These are phyloP conservation scores for Odontocerum albicorne DNA, from an alignment of 2,888 invertebrate genomes.

Conservation along the genomic window DNA sequence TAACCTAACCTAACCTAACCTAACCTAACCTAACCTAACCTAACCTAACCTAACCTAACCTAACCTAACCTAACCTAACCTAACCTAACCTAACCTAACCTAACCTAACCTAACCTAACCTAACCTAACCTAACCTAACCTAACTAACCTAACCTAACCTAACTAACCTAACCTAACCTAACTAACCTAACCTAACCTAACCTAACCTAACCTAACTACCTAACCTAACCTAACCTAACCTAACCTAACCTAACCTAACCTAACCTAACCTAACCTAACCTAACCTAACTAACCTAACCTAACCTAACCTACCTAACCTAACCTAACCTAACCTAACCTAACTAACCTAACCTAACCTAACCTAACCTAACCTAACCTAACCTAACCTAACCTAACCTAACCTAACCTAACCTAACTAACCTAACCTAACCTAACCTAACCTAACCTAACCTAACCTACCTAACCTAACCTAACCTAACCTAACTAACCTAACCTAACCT, in stretches of 20 bases:
- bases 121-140: slow-evolving; percentile 15
- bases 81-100: slow-evolving; percentile 9
- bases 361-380: slow-evolving; percentile 27
- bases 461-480: slow-evolving; percentile 31
- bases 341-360: slow-evolving; percentile 30
- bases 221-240: slow-evolving; percentile 12
- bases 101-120: slow-evolving; percentile 15
- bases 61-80: too few species aligned
- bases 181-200: slow-evolving; percentile 14
- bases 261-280: slow-evolving; percentile 2
- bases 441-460: slow-evolving; percentile 32
- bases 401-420: slow-evolving; percentile 27
- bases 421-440: slow-evolving; percentile 27
- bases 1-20: slow-evolving; percentile 15
- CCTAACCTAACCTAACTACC: slow-evolving; percentile 15
- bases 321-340: slow-evolving; percentile 29
- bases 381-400: slow-evolving; percentile 25
- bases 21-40: slow-evolving; percentile 15
- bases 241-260: slow-evolving; percentile 10
- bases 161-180: slow-evolving; percentile 15
- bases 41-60: slow-evolving; percentile 15
- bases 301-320: slow-evolving; percentile 22
- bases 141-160: slow-evolving; percentile 13
- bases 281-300: slow-evolving; percentile 6
- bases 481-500: slow-evolving; percentile 31